Evolutionary conservation across 2,113 vertebrate species (phyloP), one percentile per base, ranked within the genome.

Genomic region (Saimiri boliviensis): DNA sequence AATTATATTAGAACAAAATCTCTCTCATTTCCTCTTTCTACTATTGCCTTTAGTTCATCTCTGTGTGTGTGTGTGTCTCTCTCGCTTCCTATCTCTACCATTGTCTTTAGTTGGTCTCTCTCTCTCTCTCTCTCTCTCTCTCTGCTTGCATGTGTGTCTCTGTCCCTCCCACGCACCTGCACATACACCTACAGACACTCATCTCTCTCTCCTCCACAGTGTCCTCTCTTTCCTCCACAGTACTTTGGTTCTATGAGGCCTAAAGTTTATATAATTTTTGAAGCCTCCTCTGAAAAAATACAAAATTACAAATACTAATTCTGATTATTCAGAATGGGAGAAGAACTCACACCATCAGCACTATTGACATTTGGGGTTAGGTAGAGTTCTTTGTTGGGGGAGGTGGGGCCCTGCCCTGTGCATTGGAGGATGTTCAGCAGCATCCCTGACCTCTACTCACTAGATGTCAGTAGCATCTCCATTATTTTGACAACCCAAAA

Each of bases 251-350:
- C 20, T 68, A 10, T 42, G 73, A 35, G 30, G 40, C 54, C 71
- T 74, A 35, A 92, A 89, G 21, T 54, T 89, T 79, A 74, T 56
- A n/a, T 58, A 60, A 42, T 30, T 92, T 81, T 74, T 86, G n/a
- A 76, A 90, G 27, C 6, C 11, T 54, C 23, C 10, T 81, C 63
- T 89, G 35, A 76, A 95, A 87, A 89, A 74, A 68, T 54, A 87
- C 9, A 52, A 74, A 83, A 87, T 93, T 49, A 49, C 25, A 86
- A 90, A 70, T 56, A 71, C 19, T 84, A 84, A 92, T 91, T 86
- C 74, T 86, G n/a, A 91, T 84, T 63, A 84, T 80, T 88, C 32
- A 92, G 49, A 83, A 54, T 71, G n/a, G 74, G 42, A 87, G 70
- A 37, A 30, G 17, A 92, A 63, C 84, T 49, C 40, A 37, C 40